Conservation (phyloP, 2,797 vertebrate species). For the Paguma larvata region DNA sequence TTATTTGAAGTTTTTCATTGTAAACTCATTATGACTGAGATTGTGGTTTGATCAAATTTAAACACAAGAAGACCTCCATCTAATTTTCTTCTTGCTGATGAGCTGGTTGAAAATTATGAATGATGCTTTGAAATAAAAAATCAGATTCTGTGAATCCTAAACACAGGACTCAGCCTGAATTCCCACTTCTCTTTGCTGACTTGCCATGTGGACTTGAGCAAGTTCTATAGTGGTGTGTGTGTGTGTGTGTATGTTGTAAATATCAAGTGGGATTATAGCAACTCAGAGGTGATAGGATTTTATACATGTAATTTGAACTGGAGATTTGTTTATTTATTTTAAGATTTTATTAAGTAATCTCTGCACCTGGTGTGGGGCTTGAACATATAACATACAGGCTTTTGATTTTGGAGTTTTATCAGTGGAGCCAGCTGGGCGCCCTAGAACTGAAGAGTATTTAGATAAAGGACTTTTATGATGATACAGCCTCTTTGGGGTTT, state of each 20-base stretch:
- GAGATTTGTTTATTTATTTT: neutral
- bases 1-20: constrained; percentile 17
- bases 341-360: no score
- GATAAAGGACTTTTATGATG: constrained; percentile 20
- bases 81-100: neutral
- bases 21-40: constrained; percentile 2
- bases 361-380: no score
- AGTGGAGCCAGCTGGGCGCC: no score
- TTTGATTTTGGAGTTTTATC: no score
- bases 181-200: neutral
- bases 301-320: constrained; percentile 25
- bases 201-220: neutral
- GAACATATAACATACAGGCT: no score
- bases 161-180: neutral
- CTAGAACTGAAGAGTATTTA: constrained; percentile 23
- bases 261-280: neutral
- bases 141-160: neutral
- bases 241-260: constrained; percentile 15
- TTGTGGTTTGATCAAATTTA: neutral
- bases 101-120: neutral
- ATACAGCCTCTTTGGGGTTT: neutral
- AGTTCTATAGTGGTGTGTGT: neutral
- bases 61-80: neutral
- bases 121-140: constrained; percentile 9
- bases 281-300: constrained; percentile 6